A percentile compares a stretch with the other conserved stretches of the same genome.
These are phyloP conservation scores for Psittacula derbiana DNA, from an alignment of 2,797 vertebrate genomes.

Conservation along the genomic window DNA sequence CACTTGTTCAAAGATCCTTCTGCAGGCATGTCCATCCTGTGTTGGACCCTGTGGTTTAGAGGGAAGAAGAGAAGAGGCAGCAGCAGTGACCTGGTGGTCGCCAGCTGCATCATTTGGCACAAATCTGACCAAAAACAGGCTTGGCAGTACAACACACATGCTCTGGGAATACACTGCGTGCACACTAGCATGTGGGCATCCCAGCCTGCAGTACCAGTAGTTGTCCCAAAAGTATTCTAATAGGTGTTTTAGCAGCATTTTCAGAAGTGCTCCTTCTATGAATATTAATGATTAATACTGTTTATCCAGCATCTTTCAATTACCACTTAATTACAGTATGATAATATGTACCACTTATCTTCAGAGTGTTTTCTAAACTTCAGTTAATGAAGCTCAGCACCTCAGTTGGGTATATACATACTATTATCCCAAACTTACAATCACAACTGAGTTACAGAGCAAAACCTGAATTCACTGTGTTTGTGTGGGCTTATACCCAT, in stretches of 20 bases:
- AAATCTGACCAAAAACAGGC: not conserved
- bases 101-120: not conserved
- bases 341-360: slow-evolving; percentile 62
- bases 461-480: not conserved
- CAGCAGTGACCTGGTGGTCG: not conserved
- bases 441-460: not conserved
- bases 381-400: slow-evolving; percentile 54
- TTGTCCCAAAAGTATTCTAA: not conserved
- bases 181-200: not conserved
- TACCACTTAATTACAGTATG: slow-evolving; percentile 65
- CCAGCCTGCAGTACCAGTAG: not conserved
- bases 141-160: fast-evolving
- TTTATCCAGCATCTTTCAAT: slow-evolving; percentile 70
- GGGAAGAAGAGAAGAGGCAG: not conserved
- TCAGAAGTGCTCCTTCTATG: slow-evolving; percentile 33
- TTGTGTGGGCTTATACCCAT: not conserved
- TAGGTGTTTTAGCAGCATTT: slow-evolving; percentile 11
- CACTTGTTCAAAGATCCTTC: not conserved
- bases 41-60: not conserved
- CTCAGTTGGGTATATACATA: not conserved
- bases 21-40: not conserved
- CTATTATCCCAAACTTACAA: not conserved
- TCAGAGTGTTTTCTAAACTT: slow-evolving; percentile 49
- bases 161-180: not conserved
- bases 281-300: slow-evolving; percentile 61